These are phyloP conservation scores for Turnix velox DNA, from an alignment of 2,113 vertebrate genomes.

Conservation along the genomic window DNA sequence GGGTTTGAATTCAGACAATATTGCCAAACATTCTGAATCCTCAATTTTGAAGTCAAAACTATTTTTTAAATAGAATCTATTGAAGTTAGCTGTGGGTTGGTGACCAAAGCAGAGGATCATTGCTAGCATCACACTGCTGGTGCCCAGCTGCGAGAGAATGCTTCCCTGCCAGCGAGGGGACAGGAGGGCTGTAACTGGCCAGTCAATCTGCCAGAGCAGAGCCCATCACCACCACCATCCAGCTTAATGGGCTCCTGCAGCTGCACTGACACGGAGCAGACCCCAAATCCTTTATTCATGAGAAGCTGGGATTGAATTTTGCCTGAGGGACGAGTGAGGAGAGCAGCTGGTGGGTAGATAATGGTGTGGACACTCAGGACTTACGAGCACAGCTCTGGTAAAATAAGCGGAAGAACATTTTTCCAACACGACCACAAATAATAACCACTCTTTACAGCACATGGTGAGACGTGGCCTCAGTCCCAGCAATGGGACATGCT, in stretches of 20 bases:
- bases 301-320: not conserved
- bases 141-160: not conserved
- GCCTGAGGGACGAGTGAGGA: not conserved
- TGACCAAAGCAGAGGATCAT: not conserved
- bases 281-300: not conserved
- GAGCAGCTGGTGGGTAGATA: not conserved
- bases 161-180: not conserved
- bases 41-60: not conserved
- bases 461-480: not conserved
- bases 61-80: not conserved
- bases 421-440: not conserved
- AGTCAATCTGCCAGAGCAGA: not conserved
- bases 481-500: not conserved
- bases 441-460: not conserved
- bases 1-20: not conserved
- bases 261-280: fast-evolving
- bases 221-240: not conserved
- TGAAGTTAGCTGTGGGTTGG: not conserved
- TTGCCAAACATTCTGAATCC: not conserved
- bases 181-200: no score
- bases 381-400: not conserved
- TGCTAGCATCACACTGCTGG: not conserved
- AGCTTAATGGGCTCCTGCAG: not conserved
- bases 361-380: not conserved
- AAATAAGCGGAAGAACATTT: not conserved